phyloP scores from a whole-genome alignment of 2,113 vertebrate species.

The Pelusios castaneus region DNA sequence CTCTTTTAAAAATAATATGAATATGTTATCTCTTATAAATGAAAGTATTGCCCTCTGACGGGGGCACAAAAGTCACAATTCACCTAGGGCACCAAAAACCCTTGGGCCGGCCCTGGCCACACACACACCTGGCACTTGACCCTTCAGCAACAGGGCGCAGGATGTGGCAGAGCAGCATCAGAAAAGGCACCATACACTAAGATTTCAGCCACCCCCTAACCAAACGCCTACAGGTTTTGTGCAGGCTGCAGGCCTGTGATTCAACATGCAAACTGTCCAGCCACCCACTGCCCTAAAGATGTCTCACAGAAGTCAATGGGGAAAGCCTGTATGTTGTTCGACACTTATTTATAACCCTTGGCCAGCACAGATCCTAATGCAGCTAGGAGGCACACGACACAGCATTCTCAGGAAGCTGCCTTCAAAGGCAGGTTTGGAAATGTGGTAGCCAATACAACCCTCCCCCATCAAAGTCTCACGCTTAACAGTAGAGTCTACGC shows the following conservation, averaged over 20 bases:
- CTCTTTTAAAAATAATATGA: no score
- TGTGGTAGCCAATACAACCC: rapidly evolving
- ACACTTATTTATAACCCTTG: neutral
- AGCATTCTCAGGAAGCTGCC: neutral
- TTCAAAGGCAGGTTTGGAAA: no score
- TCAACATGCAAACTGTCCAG: neutral
- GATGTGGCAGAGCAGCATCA: neutral
- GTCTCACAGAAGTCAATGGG: neutral
- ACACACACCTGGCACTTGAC: rapidly evolving
- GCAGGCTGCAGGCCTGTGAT: neutral
- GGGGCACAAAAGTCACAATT: no score
- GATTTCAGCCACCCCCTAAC: neutral
- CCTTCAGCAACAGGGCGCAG: neutral
- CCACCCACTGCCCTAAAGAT: neutral
- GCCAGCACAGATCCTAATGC: neutral
- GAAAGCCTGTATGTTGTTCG: neutral
- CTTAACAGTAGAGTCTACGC: neutral
- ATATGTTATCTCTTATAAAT: no score
- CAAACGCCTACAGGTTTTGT: neutral
- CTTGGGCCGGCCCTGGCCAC: no score
- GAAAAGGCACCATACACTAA: neutral
- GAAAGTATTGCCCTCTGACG: no score
- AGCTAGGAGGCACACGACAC: rapidly evolving
- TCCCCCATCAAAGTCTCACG: neutral
- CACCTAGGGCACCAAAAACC: no score